phyloP scores from a whole-genome alignment of 1,140 invertebrate species.

The Anthonomus grandis region DNA sequence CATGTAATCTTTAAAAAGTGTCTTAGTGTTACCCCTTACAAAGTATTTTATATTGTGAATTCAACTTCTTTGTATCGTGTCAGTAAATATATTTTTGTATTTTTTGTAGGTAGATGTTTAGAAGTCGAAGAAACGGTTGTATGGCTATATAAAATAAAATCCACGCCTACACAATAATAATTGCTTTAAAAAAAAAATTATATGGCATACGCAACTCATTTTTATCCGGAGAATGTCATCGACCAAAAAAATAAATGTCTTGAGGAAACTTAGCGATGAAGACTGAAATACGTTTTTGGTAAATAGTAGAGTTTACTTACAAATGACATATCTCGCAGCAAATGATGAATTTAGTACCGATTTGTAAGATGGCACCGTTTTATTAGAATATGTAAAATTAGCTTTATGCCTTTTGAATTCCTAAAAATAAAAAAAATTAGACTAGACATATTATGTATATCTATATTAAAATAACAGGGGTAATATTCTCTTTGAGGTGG shows the following conservation, averaged over 20 bases:
- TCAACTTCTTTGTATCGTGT: conserved; percentile 28
- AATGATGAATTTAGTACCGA: conserved; percentile 9
- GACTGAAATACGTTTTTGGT: conserved; percentile 40
- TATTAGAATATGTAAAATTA: no score
- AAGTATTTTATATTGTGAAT: conserved; percentile 22
- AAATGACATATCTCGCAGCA: conserved; percentile 32
- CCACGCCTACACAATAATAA: no score
- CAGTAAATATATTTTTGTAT: conserved; percentile 44
- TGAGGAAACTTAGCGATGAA: conserved; percentile 23
- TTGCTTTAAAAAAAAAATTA: no score
- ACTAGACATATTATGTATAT: no score
- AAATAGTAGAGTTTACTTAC: conserved; percentile 7
- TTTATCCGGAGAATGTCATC: conserved; percentile 6
- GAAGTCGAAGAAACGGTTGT: conserved; percentile 10
- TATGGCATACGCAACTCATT: no score
- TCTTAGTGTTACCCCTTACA: conserved; percentile 23
- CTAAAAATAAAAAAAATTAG: no score
- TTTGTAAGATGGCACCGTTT: conserved; percentile 9
- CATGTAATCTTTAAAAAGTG: conserved; percentile 26
- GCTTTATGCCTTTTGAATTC: no score
- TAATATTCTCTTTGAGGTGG: no score
- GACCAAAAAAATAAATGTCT: conserved; percentile 9
- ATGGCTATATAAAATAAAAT: no score
- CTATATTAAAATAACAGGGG: no score
- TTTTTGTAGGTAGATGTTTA: conserved; percentile 40